A percentile compares a stretch with the other conserved stretches of the same genome.
phyloP scores from a whole-genome alignment of 2,888 invertebrate species.

The Lumbricus terrestris region DNA sequence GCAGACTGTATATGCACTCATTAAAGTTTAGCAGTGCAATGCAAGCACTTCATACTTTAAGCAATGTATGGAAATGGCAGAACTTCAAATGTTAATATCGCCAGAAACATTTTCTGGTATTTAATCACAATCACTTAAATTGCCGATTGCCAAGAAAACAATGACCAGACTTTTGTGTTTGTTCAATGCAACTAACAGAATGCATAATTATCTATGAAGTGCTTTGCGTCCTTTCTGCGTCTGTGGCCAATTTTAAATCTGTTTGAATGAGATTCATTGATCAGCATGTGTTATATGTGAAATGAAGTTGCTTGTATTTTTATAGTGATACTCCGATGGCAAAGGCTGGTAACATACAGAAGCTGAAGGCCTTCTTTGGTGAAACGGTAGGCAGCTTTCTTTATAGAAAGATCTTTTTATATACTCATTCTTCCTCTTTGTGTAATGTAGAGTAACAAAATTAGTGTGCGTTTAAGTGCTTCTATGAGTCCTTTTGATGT shows the following conservation, averaged over 20 bases:
- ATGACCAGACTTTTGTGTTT: too few relatives aligned
- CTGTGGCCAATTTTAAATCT: neutral
- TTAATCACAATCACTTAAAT: too few relatives aligned
- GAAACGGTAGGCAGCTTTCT: conserved; percentile 53
- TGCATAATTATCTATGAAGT: too few relatives aligned
- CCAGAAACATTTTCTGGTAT: too few relatives aligned
- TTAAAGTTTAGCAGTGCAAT: too few relatives aligned
- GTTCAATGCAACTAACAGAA: too few relatives aligned
- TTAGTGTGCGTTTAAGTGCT: neutral
- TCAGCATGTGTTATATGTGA: neutral
- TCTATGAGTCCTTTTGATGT: neutral
- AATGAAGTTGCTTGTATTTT: neutral
- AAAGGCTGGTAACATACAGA: conserved; percentile 64
- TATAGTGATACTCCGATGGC: conserved; percentile 46
- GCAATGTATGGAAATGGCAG: too few relatives aligned
- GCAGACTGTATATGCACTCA: too few relatives aligned
- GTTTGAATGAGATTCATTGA: neutral
- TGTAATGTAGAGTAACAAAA: neutral
- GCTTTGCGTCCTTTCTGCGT: neutral
- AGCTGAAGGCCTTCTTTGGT: conserved; percentile 60
- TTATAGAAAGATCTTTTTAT: neutral
- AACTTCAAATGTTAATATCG: too few relatives aligned
- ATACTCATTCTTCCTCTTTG: neutral
- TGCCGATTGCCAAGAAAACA: too few relatives aligned
- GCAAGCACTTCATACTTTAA: too few relatives aligned